A percentile compares a stretch with the other conserved stretches of the same genome.
Conservation (phyloP, 2,797 vertebrate genomes). For the Acanthurus tractus region DNA sequence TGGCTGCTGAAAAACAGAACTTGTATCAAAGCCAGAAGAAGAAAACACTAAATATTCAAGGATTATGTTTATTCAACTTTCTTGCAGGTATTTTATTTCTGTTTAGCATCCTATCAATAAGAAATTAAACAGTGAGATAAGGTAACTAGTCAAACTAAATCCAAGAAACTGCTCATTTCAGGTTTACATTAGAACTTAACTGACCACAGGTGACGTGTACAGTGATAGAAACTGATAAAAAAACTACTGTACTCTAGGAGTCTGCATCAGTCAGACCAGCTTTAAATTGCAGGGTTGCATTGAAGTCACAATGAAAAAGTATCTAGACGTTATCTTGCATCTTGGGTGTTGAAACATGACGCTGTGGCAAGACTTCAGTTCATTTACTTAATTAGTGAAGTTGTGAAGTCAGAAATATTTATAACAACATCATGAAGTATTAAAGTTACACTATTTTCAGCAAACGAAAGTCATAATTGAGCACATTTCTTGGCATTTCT, state of each 20-base stretch:
- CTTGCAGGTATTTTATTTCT: neutral
- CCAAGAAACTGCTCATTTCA: too few species aligned
- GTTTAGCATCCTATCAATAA: neutral
- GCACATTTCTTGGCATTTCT: neutral
- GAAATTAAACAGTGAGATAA: neutral
- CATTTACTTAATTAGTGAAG: neutral
- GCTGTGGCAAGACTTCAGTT: neutral
- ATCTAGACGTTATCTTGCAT: neutral
- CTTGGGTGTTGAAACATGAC: neutral
- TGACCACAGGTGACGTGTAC: neutral
- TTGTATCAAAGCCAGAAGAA: neutral
- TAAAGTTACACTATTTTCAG: neutral
- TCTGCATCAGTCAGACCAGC: too few species aligned
- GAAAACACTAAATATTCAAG: neutral
- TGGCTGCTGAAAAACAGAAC: slow-evolving; percentile 1
- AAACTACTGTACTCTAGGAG: too few species aligned
- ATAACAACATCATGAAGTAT: neutral
- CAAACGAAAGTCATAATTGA: neutral
- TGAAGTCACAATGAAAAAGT: neutral
- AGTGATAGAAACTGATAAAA: neutral
- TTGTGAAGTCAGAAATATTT: neutral
- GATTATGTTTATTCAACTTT: neutral
- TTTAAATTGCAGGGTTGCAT: too few species aligned
- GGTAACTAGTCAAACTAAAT: neutral
- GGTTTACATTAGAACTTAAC: neutral